Percentiles rank a stretch among this genome's conserved stretches.
Conservation (phyloP, 1,140 invertebrate species). For the Globodera ellingtonae region DNA sequence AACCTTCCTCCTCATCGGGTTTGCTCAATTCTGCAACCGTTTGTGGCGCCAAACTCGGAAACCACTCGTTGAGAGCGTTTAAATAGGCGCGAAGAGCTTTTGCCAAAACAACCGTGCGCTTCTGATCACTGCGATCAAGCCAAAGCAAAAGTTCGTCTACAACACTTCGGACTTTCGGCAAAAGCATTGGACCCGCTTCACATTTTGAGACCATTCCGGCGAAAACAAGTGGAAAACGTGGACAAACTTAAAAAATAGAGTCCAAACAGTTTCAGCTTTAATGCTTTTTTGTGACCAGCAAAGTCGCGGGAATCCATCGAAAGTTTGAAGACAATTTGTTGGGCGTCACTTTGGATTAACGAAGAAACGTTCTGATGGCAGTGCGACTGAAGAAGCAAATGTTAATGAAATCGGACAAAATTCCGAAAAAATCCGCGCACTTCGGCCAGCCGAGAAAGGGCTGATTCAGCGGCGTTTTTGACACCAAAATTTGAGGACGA, state of each 20-base stretch:
- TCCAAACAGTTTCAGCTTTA: not conserved
- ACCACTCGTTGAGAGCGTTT: constrained; percentile 40
- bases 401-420: constrained; percentile 13
- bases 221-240: constrained; percentile 37
- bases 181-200: constrained; percentile 27
- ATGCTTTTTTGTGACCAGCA: not conserved
- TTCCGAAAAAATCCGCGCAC: constrained; percentile 3
- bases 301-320: constrained; percentile 33
- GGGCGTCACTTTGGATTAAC: constrained; percentile 29
- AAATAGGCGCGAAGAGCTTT: constrained; percentile 34
- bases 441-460: constrained; percentile 12
- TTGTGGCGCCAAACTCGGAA: constrained; percentile 39
- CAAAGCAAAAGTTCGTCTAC: constrained; percentile 41
- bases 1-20: constrained; percentile 32
- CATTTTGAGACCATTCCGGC: constrained; percentile 36
- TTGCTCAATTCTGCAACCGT: not conserved
- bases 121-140: constrained; percentile 41
- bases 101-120: constrained; percentile 37
- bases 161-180: constrained; percentile 24
- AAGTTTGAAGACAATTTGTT: constrained; percentile 42
- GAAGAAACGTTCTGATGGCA: constrained; percentile 18
- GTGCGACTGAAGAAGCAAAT: constrained; percentile 26
- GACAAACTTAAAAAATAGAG: constrained; percentile 24
- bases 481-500: constrained; percentile 36
- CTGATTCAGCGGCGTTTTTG: constrained; percentile 23